Conservation (phyloP, 2,888 invertebrate genomes). For the Caenorhabditis macrosperma region DNA sequence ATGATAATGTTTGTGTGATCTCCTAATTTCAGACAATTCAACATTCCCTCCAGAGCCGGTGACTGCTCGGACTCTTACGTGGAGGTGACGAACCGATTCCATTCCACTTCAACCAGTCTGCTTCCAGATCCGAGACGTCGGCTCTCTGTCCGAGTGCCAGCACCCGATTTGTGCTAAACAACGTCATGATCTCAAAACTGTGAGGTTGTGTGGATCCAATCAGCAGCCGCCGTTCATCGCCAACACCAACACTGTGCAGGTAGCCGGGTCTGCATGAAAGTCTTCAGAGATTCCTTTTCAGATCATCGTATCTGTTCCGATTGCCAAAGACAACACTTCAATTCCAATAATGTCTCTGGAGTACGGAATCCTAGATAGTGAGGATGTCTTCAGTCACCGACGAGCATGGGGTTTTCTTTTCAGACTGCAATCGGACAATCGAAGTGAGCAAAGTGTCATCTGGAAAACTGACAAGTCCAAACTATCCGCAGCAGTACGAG, state of each 20-base stretch:
- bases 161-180: conserved; percentile 62
- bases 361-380: conserved; percentile 26
- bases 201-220: conserved; percentile 8
- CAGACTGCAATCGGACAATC: conserved; percentile 77
- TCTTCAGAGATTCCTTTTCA: neutral
- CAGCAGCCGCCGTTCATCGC: conserved; percentile 35
- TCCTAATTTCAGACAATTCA: conserved; percentile 39
- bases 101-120: no score
- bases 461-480: conserved; percentile 72
- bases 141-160: conserved; percentile 52
- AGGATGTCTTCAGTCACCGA: neutral
- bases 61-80: conserved; percentile 52
- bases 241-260: conserved; percentile 58
- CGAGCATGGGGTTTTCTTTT: no score
- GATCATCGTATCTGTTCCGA: conserved; percentile 3
- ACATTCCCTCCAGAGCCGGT: conserved; percentile 21
- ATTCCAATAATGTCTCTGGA: neutral
- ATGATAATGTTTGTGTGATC: neutral
- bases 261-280: neutral
- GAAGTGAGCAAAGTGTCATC: conserved; percentile 43
- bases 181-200: conserved; percentile 40
- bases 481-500: conserved; percentile 72
- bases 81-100: conserved; percentile 6
- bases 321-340: neutral
- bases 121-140: conserved; percentile 55